Evolutionary conservation across 2,888 invertebrate species (phyloP).

Genomic region (Cerceris ruficornis): DNA sequence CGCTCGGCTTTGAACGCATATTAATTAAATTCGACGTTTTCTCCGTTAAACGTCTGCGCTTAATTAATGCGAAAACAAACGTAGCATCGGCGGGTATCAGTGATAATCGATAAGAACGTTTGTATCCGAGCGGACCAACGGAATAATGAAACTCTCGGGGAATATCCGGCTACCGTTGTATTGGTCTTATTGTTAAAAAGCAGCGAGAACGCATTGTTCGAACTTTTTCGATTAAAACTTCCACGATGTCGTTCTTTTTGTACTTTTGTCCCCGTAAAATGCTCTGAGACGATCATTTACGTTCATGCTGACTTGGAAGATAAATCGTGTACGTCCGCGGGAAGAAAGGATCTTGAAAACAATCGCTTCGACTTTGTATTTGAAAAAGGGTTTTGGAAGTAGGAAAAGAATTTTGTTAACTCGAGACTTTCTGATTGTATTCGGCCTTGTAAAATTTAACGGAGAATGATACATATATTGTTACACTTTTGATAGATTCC

Average conservation of each 20-base stretch:
- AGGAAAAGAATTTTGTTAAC: too few species aligned
- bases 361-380: constrained; percentile 6
- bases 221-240: constrained; percentile 79
- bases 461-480: too few species aligned
- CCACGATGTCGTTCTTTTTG: constrained; percentile 48
- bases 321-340: constrained; percentile 38
- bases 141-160: constrained; percentile 60
- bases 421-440: too few species aligned
- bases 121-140: constrained; percentile 17
- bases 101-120: constrained; percentile 36
- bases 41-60: not conserved
- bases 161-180: constrained; percentile 24
- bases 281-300: constrained; percentile 58
- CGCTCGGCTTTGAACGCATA: not conserved
- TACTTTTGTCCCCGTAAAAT: constrained; percentile 37
- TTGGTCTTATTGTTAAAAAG: constrained; percentile 65
- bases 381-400: too few species aligned
- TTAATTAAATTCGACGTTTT: constrained; percentile 9
- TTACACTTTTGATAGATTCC: too few species aligned
- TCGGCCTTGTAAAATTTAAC: too few species aligned
- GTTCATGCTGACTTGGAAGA: constrained; percentile 42
- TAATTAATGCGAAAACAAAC: not conserved
- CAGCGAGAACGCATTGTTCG: constrained; percentile 67
- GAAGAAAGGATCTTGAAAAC: constrained; percentile 14
- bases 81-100: not conserved